Conservation (phyloP, 64 coral and sea anemone species). For the Orbicella faveolata region DNA sequence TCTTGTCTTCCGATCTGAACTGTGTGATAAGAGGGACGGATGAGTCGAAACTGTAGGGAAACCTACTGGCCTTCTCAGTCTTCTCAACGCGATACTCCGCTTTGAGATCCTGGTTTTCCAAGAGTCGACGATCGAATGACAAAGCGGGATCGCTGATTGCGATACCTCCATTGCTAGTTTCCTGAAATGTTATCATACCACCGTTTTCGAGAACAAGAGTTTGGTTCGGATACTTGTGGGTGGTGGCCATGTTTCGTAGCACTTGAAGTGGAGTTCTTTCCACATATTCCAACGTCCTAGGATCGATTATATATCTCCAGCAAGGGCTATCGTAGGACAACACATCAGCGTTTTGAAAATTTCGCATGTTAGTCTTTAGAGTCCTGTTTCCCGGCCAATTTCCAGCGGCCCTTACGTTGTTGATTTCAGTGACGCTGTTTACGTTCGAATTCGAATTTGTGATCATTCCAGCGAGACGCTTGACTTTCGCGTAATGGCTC, state of each 20-base stretch:
- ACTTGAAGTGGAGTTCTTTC: conserved; percentile 70
- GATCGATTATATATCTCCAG: conserved; percentile 95
- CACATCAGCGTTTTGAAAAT: conserved; percentile 88
- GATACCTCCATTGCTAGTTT: conserved; percentile 70
- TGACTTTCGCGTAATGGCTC: conserved; percentile 75
- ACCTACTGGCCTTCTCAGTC: conserved; percentile 13
- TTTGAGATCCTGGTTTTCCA: conserved; percentile 52
- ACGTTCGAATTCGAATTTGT: conserved; percentile 73
- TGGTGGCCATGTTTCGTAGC: conserved; percentile 48
- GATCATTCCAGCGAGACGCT: conserved; percentile 81
- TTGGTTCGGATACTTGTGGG: conserved; percentile 49
- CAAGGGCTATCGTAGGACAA: conserved; percentile 90
- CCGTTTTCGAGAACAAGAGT: conserved; percentile 71
- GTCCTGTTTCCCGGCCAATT: conserved; percentile 9
- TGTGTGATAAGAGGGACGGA: conserved; percentile 51
- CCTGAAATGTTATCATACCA: conserved; percentile 75
- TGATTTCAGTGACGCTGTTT: conserved; percentile 5
- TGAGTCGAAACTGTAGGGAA: conserved; percentile 1
- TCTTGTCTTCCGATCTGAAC: conserved; percentile 41
- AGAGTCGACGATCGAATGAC: conserved; percentile 83
- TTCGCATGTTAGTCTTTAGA: conserved; percentile 54
- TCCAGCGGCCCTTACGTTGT: conserved; percentile 19
- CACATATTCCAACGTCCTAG: conserved; percentile 72
- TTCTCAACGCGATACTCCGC: conserved; percentile 51
- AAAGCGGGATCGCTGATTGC: conserved; percentile 84